Evolutionary conservation across 1,140 invertebrate species (phyloP).

Genomic region (Drosophila carrolli): DNA sequence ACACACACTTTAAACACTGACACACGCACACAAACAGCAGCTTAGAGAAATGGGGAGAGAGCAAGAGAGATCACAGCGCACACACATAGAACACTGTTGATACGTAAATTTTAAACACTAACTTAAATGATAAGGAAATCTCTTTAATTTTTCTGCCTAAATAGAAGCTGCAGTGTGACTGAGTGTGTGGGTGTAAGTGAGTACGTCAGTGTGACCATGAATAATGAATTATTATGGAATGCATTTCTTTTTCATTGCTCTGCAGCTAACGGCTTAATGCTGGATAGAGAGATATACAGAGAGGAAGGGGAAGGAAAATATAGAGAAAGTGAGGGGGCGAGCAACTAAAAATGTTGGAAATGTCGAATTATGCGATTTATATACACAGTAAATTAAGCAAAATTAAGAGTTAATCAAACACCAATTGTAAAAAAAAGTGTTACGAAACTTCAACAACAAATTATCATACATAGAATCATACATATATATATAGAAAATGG

Average conservation of each 20-base stretch:
- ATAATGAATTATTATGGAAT: slow-evolving; percentile 20
- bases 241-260: slow-evolving; percentile 29
- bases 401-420: slow-evolving; percentile 48
- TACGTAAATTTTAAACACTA: slow-evolving; percentile 65
- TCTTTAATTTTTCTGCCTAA: slow-evolving; percentile 23
- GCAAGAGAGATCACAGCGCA: slow-evolving; percentile 41
- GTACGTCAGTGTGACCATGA: slow-evolving; percentile 12
- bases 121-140: slow-evolving; percentile 55
- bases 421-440: slow-evolving; percentile 43
- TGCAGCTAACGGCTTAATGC: slow-evolving; percentile 41
- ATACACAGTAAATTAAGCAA: slow-evolving; percentile 43
- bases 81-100: slow-evolving; percentile 27
- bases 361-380: slow-evolving; percentile 18
- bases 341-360: slow-evolving; percentile 35
- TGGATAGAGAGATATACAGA: slow-evolving; percentile 22
- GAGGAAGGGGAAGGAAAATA: not conserved
- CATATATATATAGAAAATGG: slow-evolving; percentile 58
- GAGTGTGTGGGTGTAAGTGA: slow-evolving; percentile 27
- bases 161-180: slow-evolving; percentile 23
- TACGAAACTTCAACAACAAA: slow-evolving; percentile 61
- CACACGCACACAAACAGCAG: slow-evolving; percentile 39
- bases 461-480: slow-evolving; percentile 65
- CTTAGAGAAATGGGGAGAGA: slow-evolving; percentile 33
- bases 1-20: slow-evolving; percentile 6
- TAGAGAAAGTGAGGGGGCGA: slow-evolving; percentile 23